phyloP scores from a whole-genome alignment of 2,888 invertebrate species.

The Omphaloscelis lunosa region DNA sequence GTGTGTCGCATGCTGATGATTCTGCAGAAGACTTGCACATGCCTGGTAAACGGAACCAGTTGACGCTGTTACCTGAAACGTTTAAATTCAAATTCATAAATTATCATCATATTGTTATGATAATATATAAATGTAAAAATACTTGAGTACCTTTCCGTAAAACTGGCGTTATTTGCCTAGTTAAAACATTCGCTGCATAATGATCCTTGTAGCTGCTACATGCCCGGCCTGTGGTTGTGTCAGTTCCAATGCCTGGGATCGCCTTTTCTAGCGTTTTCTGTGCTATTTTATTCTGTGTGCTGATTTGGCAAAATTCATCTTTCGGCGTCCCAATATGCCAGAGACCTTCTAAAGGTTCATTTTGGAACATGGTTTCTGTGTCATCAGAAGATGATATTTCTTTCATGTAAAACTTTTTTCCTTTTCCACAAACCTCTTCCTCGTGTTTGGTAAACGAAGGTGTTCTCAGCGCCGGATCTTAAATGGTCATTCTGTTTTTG shows the following conservation, averaged over 20 bases:
- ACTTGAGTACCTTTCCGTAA: constrained; percentile 1
- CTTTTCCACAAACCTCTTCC: constrained; percentile 25
- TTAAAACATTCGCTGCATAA: not conserved
- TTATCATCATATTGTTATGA: not conserved
- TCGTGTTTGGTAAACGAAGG: not conserved
- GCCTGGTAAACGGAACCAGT: not conserved
- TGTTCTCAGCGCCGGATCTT: constrained; percentile 18
- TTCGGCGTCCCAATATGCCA: not conserved
- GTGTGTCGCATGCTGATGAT: not conserved
- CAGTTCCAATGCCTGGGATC: constrained; percentile 4
- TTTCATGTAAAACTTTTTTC: constrained; percentile 45
- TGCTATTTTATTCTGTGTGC: not conserved
- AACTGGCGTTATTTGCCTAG: constrained; percentile 1
- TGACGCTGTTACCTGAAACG: not conserved
- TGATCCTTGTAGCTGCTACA: constrained; percentile 3
- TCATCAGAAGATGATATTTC: constrained; percentile 20
- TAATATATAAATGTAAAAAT: not conserved
- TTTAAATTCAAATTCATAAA: not conserved
- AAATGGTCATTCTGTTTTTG: constrained; percentile 9
- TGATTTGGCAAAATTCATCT: constrained; percentile 12
- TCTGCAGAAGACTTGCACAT: not conserved
- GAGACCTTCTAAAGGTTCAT: constrained; percentile 19
- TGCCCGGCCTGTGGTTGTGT: not conserved
- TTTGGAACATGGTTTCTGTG: constrained; percentile 19
- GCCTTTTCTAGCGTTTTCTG: not conserved